These are phyloP conservation scores for Drosophila orena DNA, from an alignment of 1,140 invertebrate species.

Conservation along the genomic window DNA sequence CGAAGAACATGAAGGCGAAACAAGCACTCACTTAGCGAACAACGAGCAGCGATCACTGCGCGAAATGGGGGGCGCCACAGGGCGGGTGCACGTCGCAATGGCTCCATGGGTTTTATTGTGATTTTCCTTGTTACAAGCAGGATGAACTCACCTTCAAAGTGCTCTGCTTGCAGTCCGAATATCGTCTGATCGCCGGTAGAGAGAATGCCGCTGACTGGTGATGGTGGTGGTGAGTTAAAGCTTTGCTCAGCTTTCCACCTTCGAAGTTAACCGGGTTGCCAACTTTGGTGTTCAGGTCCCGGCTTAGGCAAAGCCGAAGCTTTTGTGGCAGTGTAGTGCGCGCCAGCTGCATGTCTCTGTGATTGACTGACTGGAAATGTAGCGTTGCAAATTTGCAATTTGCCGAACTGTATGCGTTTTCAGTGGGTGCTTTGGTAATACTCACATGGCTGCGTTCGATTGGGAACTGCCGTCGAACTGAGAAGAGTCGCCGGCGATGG, in stretches of 20 bases:
- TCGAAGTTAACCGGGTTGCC: constrained; percentile 21
- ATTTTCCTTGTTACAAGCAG: too few species aligned
- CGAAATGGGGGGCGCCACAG: too few species aligned
- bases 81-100: too few species aligned
- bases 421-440: neutral
- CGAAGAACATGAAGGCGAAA: too few species aligned
- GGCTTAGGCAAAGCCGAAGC: constrained; percentile 22
- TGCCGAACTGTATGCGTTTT: too few species aligned
- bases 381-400: too few species aligned
- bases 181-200: constrained; percentile 44
- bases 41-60: too few species aligned
- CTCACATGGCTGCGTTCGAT: constrained; percentile 16
- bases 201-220: neutral
- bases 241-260: constrained; percentile 20
- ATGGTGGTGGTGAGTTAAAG: constrained; percentile 15
- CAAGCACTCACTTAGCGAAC: too few species aligned
- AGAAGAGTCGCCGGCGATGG: neutral
- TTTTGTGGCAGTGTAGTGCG: constrained; percentile 32
- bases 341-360: constrained; percentile 27
- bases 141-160: constrained; percentile 29
- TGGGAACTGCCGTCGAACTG: constrained; percentile 10
- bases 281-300: constrained; percentile 31
- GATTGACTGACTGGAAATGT: too few species aligned
- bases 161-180: constrained; percentile 13
- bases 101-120: too few species aligned